Evolutionary conservation across 2,888 invertebrate species (phyloP).

Genomic region (Siphlonurus alternatus): DNA sequence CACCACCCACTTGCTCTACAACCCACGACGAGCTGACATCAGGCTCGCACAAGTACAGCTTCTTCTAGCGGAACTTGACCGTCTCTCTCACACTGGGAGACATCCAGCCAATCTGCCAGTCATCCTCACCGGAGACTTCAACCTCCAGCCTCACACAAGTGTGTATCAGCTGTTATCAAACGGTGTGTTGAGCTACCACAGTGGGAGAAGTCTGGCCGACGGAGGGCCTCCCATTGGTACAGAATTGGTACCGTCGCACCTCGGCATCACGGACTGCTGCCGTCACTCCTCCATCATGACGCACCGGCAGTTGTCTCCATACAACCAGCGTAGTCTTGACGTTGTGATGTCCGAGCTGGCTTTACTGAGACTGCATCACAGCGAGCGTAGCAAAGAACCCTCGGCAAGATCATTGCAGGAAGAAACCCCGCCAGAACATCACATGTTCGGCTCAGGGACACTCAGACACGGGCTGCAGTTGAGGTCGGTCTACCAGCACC

Average conservation of each 20-base stretch:
- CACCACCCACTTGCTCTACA: slow-evolving; percentile 89
- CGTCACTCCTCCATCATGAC: slow-evolving; percentile 21
- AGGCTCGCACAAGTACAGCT: slow-evolving; percentile 69
- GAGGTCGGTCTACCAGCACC: slow-evolving; percentile 47
- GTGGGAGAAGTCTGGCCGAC: slow-evolving; percentile 25
- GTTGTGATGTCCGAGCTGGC: slow-evolving; percentile 16
- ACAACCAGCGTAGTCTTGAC: slow-evolving; percentile 13
- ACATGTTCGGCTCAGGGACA: slow-evolving; percentile 39
- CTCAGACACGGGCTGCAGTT: slow-evolving; percentile 50
- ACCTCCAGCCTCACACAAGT: slow-evolving; percentile 56
- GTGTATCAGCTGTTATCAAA: slow-evolving; percentile 49
- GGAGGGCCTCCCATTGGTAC: slow-evolving; percentile 13
- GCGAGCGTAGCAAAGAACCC: not conserved
- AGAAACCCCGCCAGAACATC: slow-evolving; percentile 13
- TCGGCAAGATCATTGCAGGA: too few species aligned
- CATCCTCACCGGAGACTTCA: slow-evolving; percentile 87
- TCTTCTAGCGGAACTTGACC: slow-evolving; percentile 69
- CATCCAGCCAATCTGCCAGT: slow-evolving; percentile 48
- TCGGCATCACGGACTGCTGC: slow-evolving; percentile 30
- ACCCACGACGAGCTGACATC: slow-evolving; percentile 76
- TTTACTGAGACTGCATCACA: slow-evolving; percentile 1
- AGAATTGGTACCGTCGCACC: slow-evolving; percentile 21
- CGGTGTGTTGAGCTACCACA: slow-evolving; percentile 36
- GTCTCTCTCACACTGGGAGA: slow-evolving; percentile 28
- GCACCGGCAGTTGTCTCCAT: slow-evolving; percentile 9